Evolutionary conservation across 2,888 invertebrate genomes (phyloP), one percentile per base, ranked within the genome.

Genomic region (Lepidochitona cinerea): DNA sequence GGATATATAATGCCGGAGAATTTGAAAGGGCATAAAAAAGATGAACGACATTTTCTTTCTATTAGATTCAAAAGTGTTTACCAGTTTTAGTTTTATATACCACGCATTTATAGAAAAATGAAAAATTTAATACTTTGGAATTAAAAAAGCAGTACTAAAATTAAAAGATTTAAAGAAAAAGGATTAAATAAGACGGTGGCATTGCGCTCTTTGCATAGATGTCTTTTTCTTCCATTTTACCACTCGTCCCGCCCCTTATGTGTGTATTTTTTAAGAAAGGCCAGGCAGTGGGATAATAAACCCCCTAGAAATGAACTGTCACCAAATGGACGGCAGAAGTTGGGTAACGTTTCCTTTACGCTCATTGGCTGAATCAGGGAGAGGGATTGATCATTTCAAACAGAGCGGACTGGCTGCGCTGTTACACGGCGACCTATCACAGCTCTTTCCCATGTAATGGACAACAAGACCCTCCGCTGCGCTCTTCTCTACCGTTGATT

Each of bases 341-440:
- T 23, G 5, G 23, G 26, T 12, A 26, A 14, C 32, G 59, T 2
- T 23, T 41, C 41, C 32, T 23, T 23, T 9, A 14, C 59, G 23
- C 26, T 59, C 26, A 59, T 59, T 59, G 59, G 59, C 29, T 18
- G 18, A 41, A 12, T 41, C 18, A 18, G 9, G 41, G 9, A 18
- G 18, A 14, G 23, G 59, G 59, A 59, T 59, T 59, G 59, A 59
- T 59, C 59, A 59, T 59, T 59, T 59, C 59, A 29, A 29, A 59
- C 29, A 29, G 59, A 23, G 49, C 49, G 23, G n/a, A 49, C n/a
- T 49, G 49, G 49, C 49, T 18, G 49, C 49, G 49, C 23, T n/a
- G n/a, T 49, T 49, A n/a, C n/a, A 7, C 49, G 32, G 23, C 29
- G 59, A 59, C 59, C 59, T 59, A 59, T 59, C 59, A 59, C 26